These are phyloP conservation scores for Holacanthus passer DNA, from an alignment of 2,113 vertebrate species.

Conservation along the genomic window DNA sequence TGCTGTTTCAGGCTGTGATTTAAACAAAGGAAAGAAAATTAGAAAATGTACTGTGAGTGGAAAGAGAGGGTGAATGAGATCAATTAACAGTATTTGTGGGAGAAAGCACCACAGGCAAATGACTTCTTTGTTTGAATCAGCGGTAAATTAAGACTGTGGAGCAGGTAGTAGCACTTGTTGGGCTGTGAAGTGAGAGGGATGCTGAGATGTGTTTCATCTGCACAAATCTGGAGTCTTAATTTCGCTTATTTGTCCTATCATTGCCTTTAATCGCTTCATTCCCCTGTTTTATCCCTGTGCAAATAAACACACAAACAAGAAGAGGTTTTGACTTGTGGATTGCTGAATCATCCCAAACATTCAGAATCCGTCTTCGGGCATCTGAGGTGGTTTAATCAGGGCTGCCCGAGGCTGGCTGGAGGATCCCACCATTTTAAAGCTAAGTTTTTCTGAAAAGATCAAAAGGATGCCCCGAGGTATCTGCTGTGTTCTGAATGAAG, in stretches of 20 bases:
- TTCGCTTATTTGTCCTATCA: background rate
- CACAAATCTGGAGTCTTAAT: background rate
- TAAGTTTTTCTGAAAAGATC: constrained; percentile 49
- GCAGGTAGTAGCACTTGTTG: background rate
- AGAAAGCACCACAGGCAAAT: constrained; percentile 12
- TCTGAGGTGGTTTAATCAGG: constrained; percentile 34
- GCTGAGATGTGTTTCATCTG: background rate
- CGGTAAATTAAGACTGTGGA: background rate
- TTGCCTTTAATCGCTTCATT: background rate
- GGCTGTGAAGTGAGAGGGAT: background rate
- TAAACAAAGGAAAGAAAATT: background rate
- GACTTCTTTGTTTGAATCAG: background rate
- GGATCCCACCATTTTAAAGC: constrained; percentile 44
- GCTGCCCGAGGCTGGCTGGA: constrained; percentile 31
- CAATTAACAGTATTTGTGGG: constrained; percentile 8
- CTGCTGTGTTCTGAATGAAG: constrained; percentile 35
- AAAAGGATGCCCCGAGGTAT: constrained; percentile 46
- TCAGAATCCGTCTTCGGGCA: constrained; percentile 11
- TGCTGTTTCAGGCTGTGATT: background rate
- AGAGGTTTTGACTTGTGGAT: constrained; percentile 14
- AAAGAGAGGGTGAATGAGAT: constrained; percentile 4
- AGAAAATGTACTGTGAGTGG: background rate
- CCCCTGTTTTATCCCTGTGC: background rate
- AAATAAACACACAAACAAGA: constrained; percentile 21
- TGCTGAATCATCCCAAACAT: constrained; percentile 35